Conservation (phyloP, 2,797 vertebrate genomes). For the Lepus townsendii region DNA sequence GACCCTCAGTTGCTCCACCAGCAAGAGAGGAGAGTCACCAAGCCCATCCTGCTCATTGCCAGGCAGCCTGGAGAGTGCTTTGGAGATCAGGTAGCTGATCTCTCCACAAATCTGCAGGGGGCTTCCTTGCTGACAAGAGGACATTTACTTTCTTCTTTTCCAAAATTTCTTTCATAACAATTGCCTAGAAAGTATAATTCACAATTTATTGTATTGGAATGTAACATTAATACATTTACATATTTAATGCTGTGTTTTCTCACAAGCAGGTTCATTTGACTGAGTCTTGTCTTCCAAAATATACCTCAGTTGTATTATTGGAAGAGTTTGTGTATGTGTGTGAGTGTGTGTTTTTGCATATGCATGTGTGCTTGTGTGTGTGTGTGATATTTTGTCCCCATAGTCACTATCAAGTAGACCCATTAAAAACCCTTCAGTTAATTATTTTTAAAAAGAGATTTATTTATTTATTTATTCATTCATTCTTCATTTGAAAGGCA, state of each 20-base stretch:
- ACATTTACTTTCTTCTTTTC: background rate
- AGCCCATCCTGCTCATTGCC: background rate
- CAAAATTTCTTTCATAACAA: constrained; percentile 1
- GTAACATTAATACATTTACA: background rate
- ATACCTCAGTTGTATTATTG: background rate
- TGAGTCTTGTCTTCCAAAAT: constrained; percentile 42
- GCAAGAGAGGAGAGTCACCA: background rate
- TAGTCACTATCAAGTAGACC: background rate
- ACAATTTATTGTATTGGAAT: background rate
- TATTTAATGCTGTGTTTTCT: background rate
- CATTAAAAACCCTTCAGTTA: background rate
- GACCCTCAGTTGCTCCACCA: background rate
- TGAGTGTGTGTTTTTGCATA: background rate
- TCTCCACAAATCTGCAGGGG: background rate
- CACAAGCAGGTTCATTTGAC: background rate
- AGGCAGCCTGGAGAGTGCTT: background rate
- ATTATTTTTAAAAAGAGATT: background rate
- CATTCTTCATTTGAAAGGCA: too few relatives aligned
- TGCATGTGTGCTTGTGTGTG: background rate
- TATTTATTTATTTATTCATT: too few relatives aligned
- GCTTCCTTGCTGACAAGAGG: background rate
- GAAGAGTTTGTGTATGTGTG: background rate
- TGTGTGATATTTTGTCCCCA: background rate
- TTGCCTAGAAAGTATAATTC: background rate
- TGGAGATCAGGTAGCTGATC: background rate